Evolutionary conservation across 2,113 vertebrate species (phyloP), one percentile per base, ranked within the genome.

Genomic region (Charina bottae): DNA sequence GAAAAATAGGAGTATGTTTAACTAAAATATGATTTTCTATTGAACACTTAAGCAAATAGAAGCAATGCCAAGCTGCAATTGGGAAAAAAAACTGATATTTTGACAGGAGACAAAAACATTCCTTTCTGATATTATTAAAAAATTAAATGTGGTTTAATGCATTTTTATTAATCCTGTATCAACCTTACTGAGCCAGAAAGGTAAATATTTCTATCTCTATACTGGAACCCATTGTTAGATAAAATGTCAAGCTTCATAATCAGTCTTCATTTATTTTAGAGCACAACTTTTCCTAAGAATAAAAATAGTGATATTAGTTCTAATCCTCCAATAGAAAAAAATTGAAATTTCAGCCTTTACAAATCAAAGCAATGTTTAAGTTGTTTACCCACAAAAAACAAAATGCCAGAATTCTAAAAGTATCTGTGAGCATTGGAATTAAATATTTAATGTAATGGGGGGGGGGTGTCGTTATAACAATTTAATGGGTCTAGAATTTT

Each of bases 111-210:
- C 72, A 78, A 68, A 96, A 93, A 94, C 87, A 94, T 90, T 95
- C 59, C 91, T 53, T 13, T 8, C 94, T 93, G 83, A 90, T 90
- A 78, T 90, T 42, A 19, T 91, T 53, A 68, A 90, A 89, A 95
- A 94, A 42, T 46, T 68, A 58, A 46, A 90, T 46, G 59, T 92
- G 37, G 86, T 96, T 59, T 90, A 83, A 97, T 97, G 94, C 97
- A 95, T 97, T 97, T 97, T 95, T 95, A 96, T 96, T 97, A 96
- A 95, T 19, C 26, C 68, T 96, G 90, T 93, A 55, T 91, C 94
- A 93, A 93, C 96, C 97, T 97, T 97, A 97, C 97, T 97, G 97
- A 92, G 97, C 96, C 95, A 93, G 94, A 96, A 91, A 85, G 96
- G 94, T 93, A 95, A 95, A 96, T 90, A 7, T 95, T 95, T 95